A percentile compares a stretch with the other conserved stretches of the same genome.
Conservation (phyloP, 2,888 invertebrate species). For the Dicroscelio sp. region DNA sequence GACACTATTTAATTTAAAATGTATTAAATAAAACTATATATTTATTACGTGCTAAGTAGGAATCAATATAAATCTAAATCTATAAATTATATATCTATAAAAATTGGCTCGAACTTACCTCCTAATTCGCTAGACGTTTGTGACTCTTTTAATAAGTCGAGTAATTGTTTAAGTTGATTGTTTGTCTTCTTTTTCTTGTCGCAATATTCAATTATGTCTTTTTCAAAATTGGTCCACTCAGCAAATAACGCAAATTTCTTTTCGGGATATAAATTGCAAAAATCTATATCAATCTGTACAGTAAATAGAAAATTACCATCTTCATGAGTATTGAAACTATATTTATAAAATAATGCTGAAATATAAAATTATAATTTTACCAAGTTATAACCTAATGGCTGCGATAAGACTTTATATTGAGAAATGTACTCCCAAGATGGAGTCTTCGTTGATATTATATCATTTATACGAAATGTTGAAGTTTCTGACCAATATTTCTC, state of each 20-base stretch:
- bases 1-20: too few relatives aligned
- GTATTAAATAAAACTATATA: too few relatives aligned
- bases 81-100: conserved; percentile 3
- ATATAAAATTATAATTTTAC: conserved; percentile 7
- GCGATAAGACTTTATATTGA: conserved; percentile 51
- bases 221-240: not conserved
- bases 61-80: not conserved
- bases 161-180: not conserved
- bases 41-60: too few relatives aligned
- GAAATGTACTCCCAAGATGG: conserved; percentile 50
- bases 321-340: too few relatives aligned
- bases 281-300: conserved; percentile 1
- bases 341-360: not conserved
- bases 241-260: conserved; percentile 9
- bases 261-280: not conserved
- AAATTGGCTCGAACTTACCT: too few relatives aligned
- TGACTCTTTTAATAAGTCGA: not conserved
- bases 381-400: conserved; percentile 45
- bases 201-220: not conserved
- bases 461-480: conserved; percentile 53
- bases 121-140: too few relatives aligned
- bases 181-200: not conserved
- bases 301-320: not conserved
- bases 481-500: conserved; percentile 71
- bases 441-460: conserved; percentile 43